A percentile compares a stretch with the other conserved stretches of the same genome.
Conservation (phyloP, 2,888 invertebrate genomes). For the Tipula helvola region DNA sequence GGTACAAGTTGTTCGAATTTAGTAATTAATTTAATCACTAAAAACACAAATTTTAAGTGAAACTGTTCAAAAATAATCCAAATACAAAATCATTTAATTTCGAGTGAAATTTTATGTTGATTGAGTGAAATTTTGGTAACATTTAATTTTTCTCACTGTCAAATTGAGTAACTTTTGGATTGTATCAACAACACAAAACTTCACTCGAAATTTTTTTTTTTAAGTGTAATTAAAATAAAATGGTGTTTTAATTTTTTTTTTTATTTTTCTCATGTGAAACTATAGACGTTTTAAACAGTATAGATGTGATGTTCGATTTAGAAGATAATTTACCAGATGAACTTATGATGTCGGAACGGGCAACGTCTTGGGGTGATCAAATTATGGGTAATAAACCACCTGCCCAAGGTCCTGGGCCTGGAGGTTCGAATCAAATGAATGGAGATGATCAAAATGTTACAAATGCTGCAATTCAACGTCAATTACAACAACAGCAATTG, state of each 20-base stretch:
- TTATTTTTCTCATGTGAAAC: neutral
- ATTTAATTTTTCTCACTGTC: neutral
- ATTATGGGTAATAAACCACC: conserved; percentile 57
- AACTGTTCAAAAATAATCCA: neutral
- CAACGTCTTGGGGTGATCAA: conserved; percentile 60
- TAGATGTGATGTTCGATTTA: conserved; percentile 68
- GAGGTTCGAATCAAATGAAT: conserved; percentile 52
- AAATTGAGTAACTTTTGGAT: conserved; percentile 6
- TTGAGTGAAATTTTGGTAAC: neutral
- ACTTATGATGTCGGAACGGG: conserved; percentile 63
- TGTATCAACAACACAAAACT: conserved; percentile 6
- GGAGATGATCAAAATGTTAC: conserved; percentile 44
- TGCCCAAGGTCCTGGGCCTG: conserved; percentile 72
- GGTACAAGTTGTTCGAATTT: conserved; percentile 44
- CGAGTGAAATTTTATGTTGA: conserved; percentile 15
- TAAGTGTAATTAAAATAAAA: neutral
- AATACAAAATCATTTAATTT: neutral
- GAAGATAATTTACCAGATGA: conserved; percentile 90
- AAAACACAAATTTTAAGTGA: neutral
- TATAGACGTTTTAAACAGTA: conserved; percentile 47
- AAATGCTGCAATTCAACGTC: conserved; percentile 27
- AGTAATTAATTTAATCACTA: neutral
- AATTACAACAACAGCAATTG: conserved; percentile 45
- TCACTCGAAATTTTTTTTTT: neutral
- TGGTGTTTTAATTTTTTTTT: neutral